Base-by-base conservation (phyloP, 1,140 invertebrate species). In the Cataglyphis hispanica region DNA sequence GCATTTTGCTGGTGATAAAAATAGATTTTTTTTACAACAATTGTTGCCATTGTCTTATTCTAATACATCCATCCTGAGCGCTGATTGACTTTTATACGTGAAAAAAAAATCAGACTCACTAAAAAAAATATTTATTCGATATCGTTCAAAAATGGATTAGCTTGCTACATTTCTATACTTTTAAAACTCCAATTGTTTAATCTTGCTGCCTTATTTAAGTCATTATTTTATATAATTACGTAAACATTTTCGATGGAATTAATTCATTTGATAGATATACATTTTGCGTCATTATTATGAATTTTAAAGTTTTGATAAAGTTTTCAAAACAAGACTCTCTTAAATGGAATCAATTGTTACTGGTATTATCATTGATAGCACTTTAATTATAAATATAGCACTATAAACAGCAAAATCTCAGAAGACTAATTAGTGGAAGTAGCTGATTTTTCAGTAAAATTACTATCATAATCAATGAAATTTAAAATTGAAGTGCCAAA, bases 21-120 rank as follows among this genome's bases (percentile, higher is more conserved):
- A n/a, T 43, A 1, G n/a, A 25, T 53, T 69, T 56, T 66, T 69
- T 56, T 37, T 34, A 78, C 27, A 58, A 11, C 43, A 13, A 27
- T 50, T 19, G 16, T 50, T 16, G 16, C 22, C 6, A 58, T 80
- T 69, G 63, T 56, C 58, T 80, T 66, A 22, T 58, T 69, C 31
- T 27, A 69, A 80, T 58, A 37, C 8, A 25, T 25, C 8, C 34
- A 37, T 40, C 34, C 6, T 13, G 43, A 27, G 13, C 8, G 22
- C 10, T 31, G 2, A 64, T 64, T n/a, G 75, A 31, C 40, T 64
- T 77, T 46, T 31, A 25, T 27, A 13, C 10, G 16, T 56, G 10
- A 53, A 80, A 67, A 50, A 43, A n/a, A 34, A 58, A 74, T 37
- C 37, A 43, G 16, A 27, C 16, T 63, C n/a, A 50, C 1, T 11